Base-by-base conservation (phyloP, 1,140 invertebrate genomes). In the Epicauta chinensis region DNA sequence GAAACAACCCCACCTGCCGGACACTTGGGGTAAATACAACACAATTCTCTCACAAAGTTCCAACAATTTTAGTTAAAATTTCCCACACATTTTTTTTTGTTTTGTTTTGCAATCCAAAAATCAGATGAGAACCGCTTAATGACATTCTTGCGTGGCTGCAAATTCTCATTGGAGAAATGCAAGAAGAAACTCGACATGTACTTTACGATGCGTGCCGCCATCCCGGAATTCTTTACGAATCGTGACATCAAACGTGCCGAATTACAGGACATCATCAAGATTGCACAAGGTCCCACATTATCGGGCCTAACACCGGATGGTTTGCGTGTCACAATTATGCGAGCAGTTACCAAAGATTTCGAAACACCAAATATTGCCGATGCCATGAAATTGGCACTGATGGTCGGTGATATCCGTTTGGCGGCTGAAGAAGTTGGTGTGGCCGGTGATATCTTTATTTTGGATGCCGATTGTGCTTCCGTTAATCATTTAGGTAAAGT, bases 201-300 rank as follows among this genome's bases (percentile, higher is more conserved):
- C 64, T 88, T 88, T 65, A 87, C 89, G 11, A 90, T 91, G 87
- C 74, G 88, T 16, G 78, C 84, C 6, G 83, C 86, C 1, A 80
- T 86, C 13, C 89, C 89, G 0, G 89, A 93, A 67, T 89, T 91
- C 68, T 91, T 91, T 66, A 72, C 73, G 35, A 83, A 89, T 64
- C 75, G 88, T 14, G 86, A 90, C 58, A 77, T 89, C 41, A 81
- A 72, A 6, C 75, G 75, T 13, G 80, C 81, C 0, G 84, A 89
- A 62, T 69, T 91, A 13, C 76, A 80, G 65, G 81, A 87, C 49
- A 78, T 90, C 37, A 64, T 81, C 17, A 80, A 79, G 59, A 64
- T 82, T 48, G 75, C 86, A 88, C 23, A 23, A 23, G 23, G 23
- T 7, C 86, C 87, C 14, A 83, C 85, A 34, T 66, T 91, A 31